Percentiles rank a stretch among this genome's conserved stretches.
Evolutionary conservation across 2,113 vertebrate species (phyloP).

Genomic region (Danionella cerebrum): DNA sequence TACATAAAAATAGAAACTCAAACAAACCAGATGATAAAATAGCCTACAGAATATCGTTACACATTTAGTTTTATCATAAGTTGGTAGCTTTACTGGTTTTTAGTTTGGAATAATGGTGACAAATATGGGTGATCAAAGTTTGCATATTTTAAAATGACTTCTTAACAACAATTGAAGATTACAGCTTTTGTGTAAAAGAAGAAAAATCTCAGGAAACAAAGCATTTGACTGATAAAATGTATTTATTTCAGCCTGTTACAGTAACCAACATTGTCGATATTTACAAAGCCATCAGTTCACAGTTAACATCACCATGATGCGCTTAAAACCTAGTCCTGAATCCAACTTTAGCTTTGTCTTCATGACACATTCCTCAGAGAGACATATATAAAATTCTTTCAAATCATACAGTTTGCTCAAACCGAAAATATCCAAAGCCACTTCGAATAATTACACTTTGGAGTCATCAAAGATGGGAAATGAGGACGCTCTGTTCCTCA

Average conservation of each 20-base stretch:
- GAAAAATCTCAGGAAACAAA: not conserved
- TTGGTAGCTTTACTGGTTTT: too few species aligned
- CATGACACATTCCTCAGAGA: not conserved
- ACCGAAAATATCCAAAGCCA: not conserved
- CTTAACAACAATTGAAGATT: too few species aligned
- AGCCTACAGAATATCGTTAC: too few species aligned
- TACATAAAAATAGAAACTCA: too few species aligned
- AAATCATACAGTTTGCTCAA: slow-evolving; percentile 2
- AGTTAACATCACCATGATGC: not conserved
- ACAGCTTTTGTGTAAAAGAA: too few species aligned
- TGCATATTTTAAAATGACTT: too few species aligned
- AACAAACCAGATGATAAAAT: too few species aligned
- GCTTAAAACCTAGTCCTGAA: not conserved
- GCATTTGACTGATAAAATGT: not conserved
- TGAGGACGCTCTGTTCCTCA: not conserved
- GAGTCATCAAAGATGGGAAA: not conserved
- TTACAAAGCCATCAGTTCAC: slow-evolving; percentile 19
- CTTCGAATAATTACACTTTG: not conserved
- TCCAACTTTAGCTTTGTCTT: not conserved
- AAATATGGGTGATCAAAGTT: too few species aligned
- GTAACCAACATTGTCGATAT: slow-evolving; percentile 8
- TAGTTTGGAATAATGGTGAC: too few species aligned
- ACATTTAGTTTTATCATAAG: too few species aligned
- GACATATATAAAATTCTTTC: not conserved
- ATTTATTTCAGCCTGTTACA: slow-evolving; percentile 29